These are phyloP conservation scores for Hiodon tergisus DNA, from an alignment of 2,113 vertebrate genomes.

Conservation along the genomic window DNA sequence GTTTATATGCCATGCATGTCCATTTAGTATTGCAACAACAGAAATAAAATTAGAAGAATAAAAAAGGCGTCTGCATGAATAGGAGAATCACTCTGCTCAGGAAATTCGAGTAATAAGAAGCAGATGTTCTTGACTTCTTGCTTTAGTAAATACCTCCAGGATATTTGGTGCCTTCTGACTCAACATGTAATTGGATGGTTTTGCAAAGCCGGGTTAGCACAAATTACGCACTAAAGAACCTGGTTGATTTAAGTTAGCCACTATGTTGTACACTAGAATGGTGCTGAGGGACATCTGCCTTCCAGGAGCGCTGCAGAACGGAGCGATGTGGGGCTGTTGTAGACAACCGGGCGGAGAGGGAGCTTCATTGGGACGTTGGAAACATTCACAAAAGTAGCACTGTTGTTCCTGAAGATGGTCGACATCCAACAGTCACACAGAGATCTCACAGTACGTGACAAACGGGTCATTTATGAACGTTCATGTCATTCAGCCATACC, in stretches of 20 bases:
- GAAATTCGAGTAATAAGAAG: constrained; percentile 20
- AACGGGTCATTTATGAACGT: no score
- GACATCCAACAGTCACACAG: no score
- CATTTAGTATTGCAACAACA: background rate
- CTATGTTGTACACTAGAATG: background rate
- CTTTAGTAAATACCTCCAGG: constrained; percentile 21
- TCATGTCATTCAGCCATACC: no score
- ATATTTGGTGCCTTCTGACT: constrained; percentile 1
- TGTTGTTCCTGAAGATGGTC: no score
- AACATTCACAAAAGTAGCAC: background rate
- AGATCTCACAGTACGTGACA: no score
- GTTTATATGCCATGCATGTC: background rate
- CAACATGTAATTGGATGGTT: constrained; percentile 11
- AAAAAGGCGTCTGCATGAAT: background rate
- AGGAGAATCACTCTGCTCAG: constrained; percentile 4
- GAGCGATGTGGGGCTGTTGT: no score
- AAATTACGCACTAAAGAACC: background rate
- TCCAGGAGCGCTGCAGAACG: no score
- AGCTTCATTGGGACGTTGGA: background rate
- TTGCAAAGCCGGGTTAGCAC: constrained; percentile 7
- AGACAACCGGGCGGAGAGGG: no score
- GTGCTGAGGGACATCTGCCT: background rate
- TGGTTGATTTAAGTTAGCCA: constrained; percentile 1
- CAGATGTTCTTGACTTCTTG: constrained; percentile 22
- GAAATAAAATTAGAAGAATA: background rate